Percentiles rank a stretch among this genome's conserved stretches.
Evolutionary conservation across 1,140 invertebrate genomes (phyloP).

Genomic region (Caenorhabditis briggsae): DNA sequence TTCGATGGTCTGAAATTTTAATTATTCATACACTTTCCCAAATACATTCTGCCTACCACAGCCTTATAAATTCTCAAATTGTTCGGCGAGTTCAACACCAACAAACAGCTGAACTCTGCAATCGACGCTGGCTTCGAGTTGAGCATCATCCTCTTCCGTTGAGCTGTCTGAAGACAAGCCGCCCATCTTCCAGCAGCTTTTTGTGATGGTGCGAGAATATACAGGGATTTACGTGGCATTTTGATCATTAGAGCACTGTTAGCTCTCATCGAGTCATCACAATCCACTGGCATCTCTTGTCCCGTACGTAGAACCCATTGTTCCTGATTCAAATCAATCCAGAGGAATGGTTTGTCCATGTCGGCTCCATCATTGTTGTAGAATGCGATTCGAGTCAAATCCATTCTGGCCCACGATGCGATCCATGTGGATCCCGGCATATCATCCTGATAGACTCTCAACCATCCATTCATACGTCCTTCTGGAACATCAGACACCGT

Average conservation of each 20-base stretch:
- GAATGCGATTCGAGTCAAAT: constrained; percentile 54
- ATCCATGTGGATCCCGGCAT: constrained; percentile 50
- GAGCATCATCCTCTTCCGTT: constrained; percentile 59
- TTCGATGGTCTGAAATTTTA: constrained; percentile 52
- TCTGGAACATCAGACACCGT: background rate
- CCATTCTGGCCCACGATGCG: constrained; percentile 58
- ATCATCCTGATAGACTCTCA: constrained; percentile 54
- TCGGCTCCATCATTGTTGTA: constrained; percentile 57
- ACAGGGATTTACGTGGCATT: constrained; percentile 21
- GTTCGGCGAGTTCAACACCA: constrained; percentile 58
- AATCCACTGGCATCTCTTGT: constrained; percentile 12
- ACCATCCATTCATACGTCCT: constrained; percentile 64
- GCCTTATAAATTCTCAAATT: constrained; percentile 59
- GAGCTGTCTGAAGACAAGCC: constrained; percentile 55
- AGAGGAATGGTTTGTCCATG: constrained; percentile 42
- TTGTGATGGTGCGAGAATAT: constrained; percentile 58
- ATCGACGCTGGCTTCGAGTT: constrained; percentile 44
- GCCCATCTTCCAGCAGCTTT: constrained; percentile 53
- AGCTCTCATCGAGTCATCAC: constrained; percentile 52
- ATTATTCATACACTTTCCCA: too few species aligned
- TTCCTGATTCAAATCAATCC: constrained; percentile 37
- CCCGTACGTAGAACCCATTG: constrained; percentile 41
- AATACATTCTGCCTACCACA: background rate
- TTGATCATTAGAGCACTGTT: constrained; percentile 51
- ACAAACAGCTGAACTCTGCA: constrained; percentile 49